Evolutionary conservation across 2,888 invertebrate species (phyloP).

Genomic region (Noctua janthe): DNA sequence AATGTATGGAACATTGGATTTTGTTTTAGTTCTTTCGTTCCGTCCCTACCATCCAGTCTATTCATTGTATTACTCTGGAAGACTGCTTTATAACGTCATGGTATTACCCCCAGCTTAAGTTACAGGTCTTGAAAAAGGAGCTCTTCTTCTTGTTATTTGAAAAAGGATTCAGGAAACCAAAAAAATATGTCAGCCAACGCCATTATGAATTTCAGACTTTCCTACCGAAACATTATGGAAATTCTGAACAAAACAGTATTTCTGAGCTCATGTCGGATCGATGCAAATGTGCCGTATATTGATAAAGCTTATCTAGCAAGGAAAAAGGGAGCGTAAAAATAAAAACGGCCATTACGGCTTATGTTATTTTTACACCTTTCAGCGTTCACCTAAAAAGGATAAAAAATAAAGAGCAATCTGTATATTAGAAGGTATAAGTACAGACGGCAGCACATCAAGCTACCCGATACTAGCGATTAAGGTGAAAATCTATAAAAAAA

Average conservation of each 20-base stretch:
- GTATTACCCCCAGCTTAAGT: background rate
- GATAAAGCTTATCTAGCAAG: constrained; percentile 49
- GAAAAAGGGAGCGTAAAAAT: constrained; percentile 40
- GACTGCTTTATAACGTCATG: background rate
- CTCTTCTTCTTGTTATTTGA: background rate
- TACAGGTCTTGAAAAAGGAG: background rate
- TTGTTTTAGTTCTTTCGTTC: too few relatives aligned
- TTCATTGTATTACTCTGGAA: background rate
- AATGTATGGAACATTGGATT: too few relatives aligned
- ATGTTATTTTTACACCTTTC: constrained; percentile 23
- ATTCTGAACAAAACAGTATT: constrained; percentile 19
- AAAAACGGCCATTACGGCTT: constrained; percentile 31
- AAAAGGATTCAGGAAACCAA: background rate
- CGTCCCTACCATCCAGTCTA: too few relatives aligned
- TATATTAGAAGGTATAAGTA: background rate
- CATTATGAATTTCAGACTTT: constrained; percentile 1
- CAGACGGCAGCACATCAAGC: too few relatives aligned
- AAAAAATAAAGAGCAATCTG: constrained; percentile 20
- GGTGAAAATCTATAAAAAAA: too few relatives aligned
- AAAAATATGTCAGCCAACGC: background rate
- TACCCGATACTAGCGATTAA: too few relatives aligned
- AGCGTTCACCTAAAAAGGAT: constrained; percentile 12
- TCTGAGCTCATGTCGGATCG: constrained; percentile 21
- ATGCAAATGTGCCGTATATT: constrained; percentile 43
- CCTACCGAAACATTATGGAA: constrained; percentile 9